Conservation (phyloP, 1,140 invertebrate genomes). For the Drosophila arawakana region DNA sequence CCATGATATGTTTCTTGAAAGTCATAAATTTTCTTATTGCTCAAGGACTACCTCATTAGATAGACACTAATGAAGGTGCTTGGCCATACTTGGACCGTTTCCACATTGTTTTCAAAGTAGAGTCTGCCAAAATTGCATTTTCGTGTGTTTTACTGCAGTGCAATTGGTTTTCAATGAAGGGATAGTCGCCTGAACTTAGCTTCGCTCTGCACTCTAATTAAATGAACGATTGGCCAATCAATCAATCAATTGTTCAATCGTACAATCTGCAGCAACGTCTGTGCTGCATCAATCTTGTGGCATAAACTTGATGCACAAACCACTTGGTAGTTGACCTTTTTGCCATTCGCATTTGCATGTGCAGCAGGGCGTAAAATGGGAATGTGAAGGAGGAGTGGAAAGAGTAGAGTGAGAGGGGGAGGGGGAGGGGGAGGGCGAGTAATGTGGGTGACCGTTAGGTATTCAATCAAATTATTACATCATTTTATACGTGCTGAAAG, state of each 20-base stretch:
- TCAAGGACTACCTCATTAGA: constrained; percentile 19
- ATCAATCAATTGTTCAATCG: constrained; percentile 29
- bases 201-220: constrained; percentile 34
- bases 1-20: neutral
- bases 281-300: constrained; percentile 44
- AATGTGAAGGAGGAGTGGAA: neutral
- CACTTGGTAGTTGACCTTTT: constrained; percentile 40
- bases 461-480: constrained; percentile 18
- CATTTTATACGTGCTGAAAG: constrained; percentile 3
- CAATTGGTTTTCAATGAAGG: constrained; percentile 37
- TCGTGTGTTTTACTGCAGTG: constrained; percentile 23
- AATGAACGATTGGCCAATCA: constrained; percentile 41
- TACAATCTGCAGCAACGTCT: constrained; percentile 9
- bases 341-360: constrained; percentile 16
- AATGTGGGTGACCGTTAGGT: neutral
- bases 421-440: neutral
- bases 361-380: neutral
- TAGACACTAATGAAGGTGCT: neutral
- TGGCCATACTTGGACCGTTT: constrained; percentile 8
- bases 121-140: constrained; percentile 10
- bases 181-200: constrained; percentile 21
- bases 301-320: constrained; percentile 19
- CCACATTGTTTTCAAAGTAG: neutral
- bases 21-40: neutral
- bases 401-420: too few relatives aligned